Base-by-base conservation (phyloP, 2,888 invertebrate species). In the Cryptus armator region DNA sequence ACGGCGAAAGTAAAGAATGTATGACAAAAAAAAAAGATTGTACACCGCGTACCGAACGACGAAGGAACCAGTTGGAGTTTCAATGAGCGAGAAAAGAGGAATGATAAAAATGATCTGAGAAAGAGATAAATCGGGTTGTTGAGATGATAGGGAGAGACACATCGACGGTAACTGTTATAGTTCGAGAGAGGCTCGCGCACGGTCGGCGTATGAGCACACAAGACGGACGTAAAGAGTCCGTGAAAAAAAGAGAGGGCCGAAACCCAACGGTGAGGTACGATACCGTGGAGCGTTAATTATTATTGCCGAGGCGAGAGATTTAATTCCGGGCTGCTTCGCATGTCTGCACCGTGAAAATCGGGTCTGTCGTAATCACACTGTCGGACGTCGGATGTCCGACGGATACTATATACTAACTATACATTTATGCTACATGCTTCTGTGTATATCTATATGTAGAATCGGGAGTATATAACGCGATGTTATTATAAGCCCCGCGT, bases 1-100 rank as follows among this genome's bases (percentile, higher is more conserved):
- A 37, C 64, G 77, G 84, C 81, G 81, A 85, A 81, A 85, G 81
- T 81, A 66, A 72, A 78, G 70, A 53, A 78, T 62, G 7, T 59
- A 59, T n/a, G 71, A 59, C 46, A 64, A 66, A 37, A 24, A 64
- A 62, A 37, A 37, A 64, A 14, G n/a, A 37, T 16, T 10, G 4
- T 16, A 16, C 10, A n/a, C 62, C 10, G 66, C 56, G 53, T 64
- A 74, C 62, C 14, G 10, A 59, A 62, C 24, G 43, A 4, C 56
- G 53, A 24, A 44, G 68, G 48, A 78, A 78, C 83, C 72, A 68
- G 78, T 83, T 74, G 51, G 32, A 29, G 71, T 72, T 83, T 67
- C 72, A 74, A 67, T 59, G 67, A 53, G 29, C 44, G 44, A 56
- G 44, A 56, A 48, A 24, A 24, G 4, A 24, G 24, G n/a, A 19